Evolutionary conservation across 2,888 invertebrate genomes (phyloP), one percentile per base, ranked within the genome.

Genomic region (Anodontia alba): DNA sequence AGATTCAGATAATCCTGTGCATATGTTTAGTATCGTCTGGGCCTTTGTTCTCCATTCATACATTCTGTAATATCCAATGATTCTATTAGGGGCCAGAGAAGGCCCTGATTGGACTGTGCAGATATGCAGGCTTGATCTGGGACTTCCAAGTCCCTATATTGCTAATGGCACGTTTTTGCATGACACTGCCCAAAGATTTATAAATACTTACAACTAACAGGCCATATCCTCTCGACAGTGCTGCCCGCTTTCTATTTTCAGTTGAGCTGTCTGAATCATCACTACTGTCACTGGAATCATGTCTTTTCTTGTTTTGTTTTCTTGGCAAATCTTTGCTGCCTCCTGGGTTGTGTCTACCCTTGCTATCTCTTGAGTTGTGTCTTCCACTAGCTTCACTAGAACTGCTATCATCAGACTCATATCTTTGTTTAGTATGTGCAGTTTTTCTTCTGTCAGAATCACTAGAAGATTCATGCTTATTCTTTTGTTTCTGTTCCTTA

Each of bases 151-250:
- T n/a, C n/a, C n/a, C n/a, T n/a, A n/a, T n/a, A n/a, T n/a, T n/a
- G n/a, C n/a, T n/a, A n/a, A n/a, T n/a, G n/a, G n/a, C n/a, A n/a
- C n/a, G n/a, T n/a, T n/a, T n/a, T n/a, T n/a, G n/a, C n/a, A n/a
- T n/a, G n/a, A n/a, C n/a, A n/a, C n/a, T n/a, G n/a, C n/a, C n/a
- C n/a, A n/a, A n/a, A n/a, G n/a, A n/a, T n/a, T n/a, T n/a, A n/a
- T n/a, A n/a, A n/a, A n/a, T 57, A 62, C 62, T 62, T 33, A 62
- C 62, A 31, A 62, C 33, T 17, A 83, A 80, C 17, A 83, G 75
- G 23, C 83, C 83, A 73, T 80, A 83, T 33, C 62, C 71, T 67
- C 81, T 73, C 31, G 76, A 67, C 68, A 76, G 76, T 38, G 23
- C 23, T 70, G 68, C 38, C 38, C 38, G 49, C 26, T 76, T 69